Conservation (phyloP, 2,888 invertebrate species). For the Nipponacmea schrenckii region DNA sequence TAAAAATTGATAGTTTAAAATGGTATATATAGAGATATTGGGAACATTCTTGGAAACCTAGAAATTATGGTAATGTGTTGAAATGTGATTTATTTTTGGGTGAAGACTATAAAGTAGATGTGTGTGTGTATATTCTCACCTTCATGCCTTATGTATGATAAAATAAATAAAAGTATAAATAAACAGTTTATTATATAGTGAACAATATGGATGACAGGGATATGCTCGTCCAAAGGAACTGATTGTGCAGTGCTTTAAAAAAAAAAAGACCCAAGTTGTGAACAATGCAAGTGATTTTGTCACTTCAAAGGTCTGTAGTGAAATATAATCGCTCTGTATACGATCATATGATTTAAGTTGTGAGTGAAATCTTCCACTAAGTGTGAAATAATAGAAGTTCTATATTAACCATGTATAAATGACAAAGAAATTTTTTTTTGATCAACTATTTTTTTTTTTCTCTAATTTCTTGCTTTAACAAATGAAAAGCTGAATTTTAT, state of each 20-base stretch:
- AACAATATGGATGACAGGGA: background rate
- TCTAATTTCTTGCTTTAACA: background rate
- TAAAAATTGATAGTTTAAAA: too few relatives aligned
- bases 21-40: too few relatives aligned
- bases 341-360: background rate
- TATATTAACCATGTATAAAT: background rate
- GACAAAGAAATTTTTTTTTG: background rate
- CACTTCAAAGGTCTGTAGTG: background rate
- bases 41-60: too few relatives aligned
- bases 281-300: background rate
- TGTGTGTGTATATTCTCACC: constrained; percentile 3
- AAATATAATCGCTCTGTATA: too few relatives aligned
- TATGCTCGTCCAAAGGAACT: background rate
- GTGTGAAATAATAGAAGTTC: background rate
- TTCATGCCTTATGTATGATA: constrained; percentile 9
- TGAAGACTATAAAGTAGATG: background rate
- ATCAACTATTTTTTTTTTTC: background rate
- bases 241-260: background rate
- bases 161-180: background rate
- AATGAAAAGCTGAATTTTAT: background rate
- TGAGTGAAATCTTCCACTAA: constrained; percentile 3
- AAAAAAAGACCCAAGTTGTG: background rate
- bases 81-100: background rate
- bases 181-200: background rate
- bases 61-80: too few relatives aligned